phyloP scores from a whole-genome alignment of 2,888 invertebrate genomes.

The Malacosoma neustria region DNA sequence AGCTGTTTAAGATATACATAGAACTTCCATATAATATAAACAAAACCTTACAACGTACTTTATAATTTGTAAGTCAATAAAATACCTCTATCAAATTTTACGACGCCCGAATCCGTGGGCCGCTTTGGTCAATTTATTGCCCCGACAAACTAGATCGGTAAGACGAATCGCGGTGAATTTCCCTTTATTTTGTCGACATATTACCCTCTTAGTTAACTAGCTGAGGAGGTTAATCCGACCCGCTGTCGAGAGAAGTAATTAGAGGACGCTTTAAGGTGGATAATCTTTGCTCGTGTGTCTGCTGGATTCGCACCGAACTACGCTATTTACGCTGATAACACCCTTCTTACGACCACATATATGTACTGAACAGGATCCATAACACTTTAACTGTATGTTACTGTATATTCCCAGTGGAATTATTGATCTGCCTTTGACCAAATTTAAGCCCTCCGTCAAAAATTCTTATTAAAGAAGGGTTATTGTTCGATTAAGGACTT shows the following conservation, averaged over 20 bases:
- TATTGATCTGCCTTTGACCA: too few species aligned
- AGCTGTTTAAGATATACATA: too few species aligned
- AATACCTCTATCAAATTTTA: not conserved
- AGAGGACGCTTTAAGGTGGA: constrained; percentile 15
- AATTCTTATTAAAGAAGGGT: too few species aligned
- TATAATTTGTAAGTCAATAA: not conserved
- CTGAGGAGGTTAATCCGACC: constrained; percentile 19
- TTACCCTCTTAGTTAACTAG: constrained; percentile 16
- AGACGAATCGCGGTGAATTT: constrained; percentile 13
- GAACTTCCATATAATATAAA: too few species aligned
- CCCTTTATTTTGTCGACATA: constrained; percentile 18
- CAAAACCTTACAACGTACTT: not conserved
- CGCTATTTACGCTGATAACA: not conserved
- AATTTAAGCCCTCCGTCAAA: too few species aligned
- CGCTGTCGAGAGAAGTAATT: constrained; percentile 16
- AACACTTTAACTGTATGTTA: too few species aligned
- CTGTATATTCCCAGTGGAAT: too few species aligned
- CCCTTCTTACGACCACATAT: not conserved
- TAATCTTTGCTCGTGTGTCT: constrained; percentile 11
- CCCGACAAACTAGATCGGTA: constrained; percentile 6
- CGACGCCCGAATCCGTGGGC: not conserved
- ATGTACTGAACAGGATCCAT: not conserved
- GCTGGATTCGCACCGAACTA: not conserved
- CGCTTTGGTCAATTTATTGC: constrained; percentile 3
- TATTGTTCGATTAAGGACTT: too few species aligned